Conservation (phyloP, 2,888 invertebrate species). For the Cancer borealis region DNA sequence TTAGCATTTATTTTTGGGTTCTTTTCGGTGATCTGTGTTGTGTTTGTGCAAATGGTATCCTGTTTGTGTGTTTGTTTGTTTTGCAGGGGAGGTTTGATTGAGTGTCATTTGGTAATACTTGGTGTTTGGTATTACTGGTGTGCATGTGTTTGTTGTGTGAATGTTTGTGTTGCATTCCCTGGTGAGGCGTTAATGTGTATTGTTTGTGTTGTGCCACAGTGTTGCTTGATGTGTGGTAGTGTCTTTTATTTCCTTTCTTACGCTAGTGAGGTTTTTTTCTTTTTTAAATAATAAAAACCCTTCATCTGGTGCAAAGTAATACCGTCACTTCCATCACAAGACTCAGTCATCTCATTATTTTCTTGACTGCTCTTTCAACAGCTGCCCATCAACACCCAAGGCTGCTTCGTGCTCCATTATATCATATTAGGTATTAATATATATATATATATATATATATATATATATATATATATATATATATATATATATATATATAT, state of each 20-base stretch:
- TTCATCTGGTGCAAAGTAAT: neutral
- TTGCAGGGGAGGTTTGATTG: neutral
- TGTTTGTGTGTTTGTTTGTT: neutral
- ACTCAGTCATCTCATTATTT: neutral
- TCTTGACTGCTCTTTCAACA: neutral
- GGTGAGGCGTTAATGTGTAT: neutral
- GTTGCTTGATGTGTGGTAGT: neutral
- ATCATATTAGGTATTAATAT: neutral
- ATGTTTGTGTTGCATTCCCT: neutral
- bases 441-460: neutral
- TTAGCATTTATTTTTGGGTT: neutral
- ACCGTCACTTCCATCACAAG: neutral
- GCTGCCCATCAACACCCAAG: neutral
- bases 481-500: slow-evolving; percentile 27
- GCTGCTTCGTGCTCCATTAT: neutral
- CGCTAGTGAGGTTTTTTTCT: neutral
- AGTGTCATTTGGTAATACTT: neutral
- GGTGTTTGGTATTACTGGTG: neutral
- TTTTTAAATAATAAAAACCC: neutral
- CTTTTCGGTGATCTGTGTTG: neutral
- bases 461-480: slow-evolving; percentile 21
- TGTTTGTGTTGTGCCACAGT: neutral
- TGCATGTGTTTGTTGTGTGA: neutral
- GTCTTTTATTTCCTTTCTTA: neutral
- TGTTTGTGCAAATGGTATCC: neutral